Base-by-base conservation (phyloP, 2,888 invertebrate genomes). In the Calameuta filiformis region DNA sequence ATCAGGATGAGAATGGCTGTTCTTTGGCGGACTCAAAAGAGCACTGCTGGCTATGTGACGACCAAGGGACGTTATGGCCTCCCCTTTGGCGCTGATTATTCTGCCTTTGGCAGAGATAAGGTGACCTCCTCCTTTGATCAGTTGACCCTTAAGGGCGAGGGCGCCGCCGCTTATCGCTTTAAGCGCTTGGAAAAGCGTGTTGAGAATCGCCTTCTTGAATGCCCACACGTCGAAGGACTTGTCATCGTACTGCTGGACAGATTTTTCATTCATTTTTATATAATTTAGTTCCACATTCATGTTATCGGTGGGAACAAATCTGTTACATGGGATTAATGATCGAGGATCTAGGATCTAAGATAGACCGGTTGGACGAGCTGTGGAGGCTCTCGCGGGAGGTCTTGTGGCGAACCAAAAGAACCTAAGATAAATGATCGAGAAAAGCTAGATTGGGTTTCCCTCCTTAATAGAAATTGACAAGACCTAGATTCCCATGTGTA, bases 151-250 rank as follows among this genome's bases (percentile, higher is more conserved):
- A n/a, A 97, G 93, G 35, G 97, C 97, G 4, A 97, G 95, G 12
- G 97, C 96, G 75, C 97, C 97, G 12, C 97, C 97, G 12, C 97
- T 96, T 81, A 97, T 96, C 23, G 97, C 97, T 89, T 97, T 97
- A 1, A 97, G 95, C 0, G 97, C 97, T 93, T 97, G 97, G 88
- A 97, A 94, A 12, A 97, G 93, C 4, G 97, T 97, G 91, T 95
- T 95, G 30, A 97, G 92, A 80, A 97, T 95, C 0, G 96, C 96
- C 89, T 96, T 96, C 92, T 97, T 97, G 87, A 97, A 92, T 33
- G 95, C 94, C 95, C 95, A 96, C 83, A 95, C 94, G 91, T 95
- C 95, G 84, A 95, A 95, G 81, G 88, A 81, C 79, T 90, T 90
- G 35, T 83, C 81, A 56, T 83, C 85, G 77, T 89, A 88, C 87